A percentile compares a stretch with the other conserved stretches of the same genome.
These are phyloP conservation scores for Zygaena filipendulae DNA, from an alignment of 2,888 invertebrate genomes.

Conservation along the genomic window DNA sequence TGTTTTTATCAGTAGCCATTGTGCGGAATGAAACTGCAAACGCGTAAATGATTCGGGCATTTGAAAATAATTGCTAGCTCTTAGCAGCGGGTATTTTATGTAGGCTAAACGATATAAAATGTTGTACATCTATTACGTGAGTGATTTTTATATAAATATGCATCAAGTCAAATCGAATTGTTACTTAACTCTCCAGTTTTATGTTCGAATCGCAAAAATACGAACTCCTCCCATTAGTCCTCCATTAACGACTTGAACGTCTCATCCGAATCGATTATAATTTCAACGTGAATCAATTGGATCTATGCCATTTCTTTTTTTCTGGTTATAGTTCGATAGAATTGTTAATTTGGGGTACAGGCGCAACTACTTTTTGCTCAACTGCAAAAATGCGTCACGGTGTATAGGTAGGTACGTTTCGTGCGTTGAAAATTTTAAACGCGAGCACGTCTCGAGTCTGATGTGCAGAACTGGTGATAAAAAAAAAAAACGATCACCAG, in stretches of 20 bases:
- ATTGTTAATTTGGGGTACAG: slow-evolving; percentile 32
- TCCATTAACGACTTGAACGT: too few relatives aligned
- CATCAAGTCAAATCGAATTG: too few relatives aligned
- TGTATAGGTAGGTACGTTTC: slow-evolving; percentile 31
- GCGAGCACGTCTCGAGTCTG: slow-evolving; percentile 33
- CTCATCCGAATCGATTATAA: too few relatives aligned
- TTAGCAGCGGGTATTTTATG: slow-evolving; percentile 29
- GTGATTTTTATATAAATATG: too few relatives aligned
- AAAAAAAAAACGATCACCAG: slow-evolving; percentile 32
- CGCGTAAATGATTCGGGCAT: slow-evolving; percentile 29
- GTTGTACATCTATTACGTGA: too few relatives aligned
- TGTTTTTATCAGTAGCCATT: slow-evolving; percentile 37
- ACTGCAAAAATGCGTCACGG: slow-evolving; percentile 48
- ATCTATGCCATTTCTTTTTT: slow-evolving; percentile 32
- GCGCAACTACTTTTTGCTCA: slow-evolving; percentile 42
- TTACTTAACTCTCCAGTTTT: too few relatives aligned
- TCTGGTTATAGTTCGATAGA: slow-evolving; percentile 18
- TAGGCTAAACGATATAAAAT: slow-evolving; percentile 33
- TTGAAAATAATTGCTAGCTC: slow-evolving; percentile 37
- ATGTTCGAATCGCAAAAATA: too few relatives aligned
- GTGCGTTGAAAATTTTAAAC: slow-evolving; percentile 58
- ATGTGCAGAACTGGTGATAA: slow-evolving; percentile 26
- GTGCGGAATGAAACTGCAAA: slow-evolving; percentile 40
- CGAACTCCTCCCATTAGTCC: too few relatives aligned
- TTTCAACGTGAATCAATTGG: slow-evolving; percentile 37